A percentile compares a stretch with the other conserved stretches of the same genome.
phyloP scores from a whole-genome alignment of 2,113 vertebrate species.

The Lichenostomus cassidix region DNA sequence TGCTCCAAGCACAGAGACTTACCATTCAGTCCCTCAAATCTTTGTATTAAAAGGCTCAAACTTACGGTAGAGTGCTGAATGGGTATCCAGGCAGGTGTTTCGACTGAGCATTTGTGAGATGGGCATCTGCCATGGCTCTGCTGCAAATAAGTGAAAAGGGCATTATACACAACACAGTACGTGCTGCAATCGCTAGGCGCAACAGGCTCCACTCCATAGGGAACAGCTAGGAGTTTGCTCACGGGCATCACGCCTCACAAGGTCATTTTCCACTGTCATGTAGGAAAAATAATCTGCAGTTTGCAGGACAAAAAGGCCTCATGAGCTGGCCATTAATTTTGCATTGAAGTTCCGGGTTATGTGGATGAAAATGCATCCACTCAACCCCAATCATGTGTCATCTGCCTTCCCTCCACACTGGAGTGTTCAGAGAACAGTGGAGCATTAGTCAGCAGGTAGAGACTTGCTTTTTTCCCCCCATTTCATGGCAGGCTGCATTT shows the following conservation, averaged over 20 bases:
- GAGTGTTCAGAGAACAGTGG: neutral
- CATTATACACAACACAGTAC: constrained; percentile 51
- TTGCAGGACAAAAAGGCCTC: neutral
- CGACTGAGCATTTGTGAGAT: constrained; percentile 78
- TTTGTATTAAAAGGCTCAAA: constrained; percentile 65
- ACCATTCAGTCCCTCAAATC: constrained; percentile 39
- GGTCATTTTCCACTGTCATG: constrained; percentile 12
- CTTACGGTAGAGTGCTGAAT: constrained; percentile 81
- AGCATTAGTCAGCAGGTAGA: neutral
- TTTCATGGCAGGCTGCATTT: neutral
- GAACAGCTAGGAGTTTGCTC: neutral
- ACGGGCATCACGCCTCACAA: neutral
- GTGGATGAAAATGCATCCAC: neutral
- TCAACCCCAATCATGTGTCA: neutral
- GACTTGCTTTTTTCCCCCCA: too few relatives aligned
- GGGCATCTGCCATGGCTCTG: constrained; percentile 81
- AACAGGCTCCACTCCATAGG: neutral
- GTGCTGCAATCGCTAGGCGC: neutral
- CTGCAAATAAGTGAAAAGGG: constrained; percentile 74
- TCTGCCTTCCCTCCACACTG: neutral
- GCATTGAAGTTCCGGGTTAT: neutral
- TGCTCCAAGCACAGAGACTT: constrained; percentile 11
- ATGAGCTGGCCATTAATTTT: neutral
- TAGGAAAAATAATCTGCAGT: neutral
- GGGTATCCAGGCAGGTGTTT: constrained; percentile 79